Conservation (phyloP, 2,888 invertebrate genomes). For the Suillia variegata region DNA sequence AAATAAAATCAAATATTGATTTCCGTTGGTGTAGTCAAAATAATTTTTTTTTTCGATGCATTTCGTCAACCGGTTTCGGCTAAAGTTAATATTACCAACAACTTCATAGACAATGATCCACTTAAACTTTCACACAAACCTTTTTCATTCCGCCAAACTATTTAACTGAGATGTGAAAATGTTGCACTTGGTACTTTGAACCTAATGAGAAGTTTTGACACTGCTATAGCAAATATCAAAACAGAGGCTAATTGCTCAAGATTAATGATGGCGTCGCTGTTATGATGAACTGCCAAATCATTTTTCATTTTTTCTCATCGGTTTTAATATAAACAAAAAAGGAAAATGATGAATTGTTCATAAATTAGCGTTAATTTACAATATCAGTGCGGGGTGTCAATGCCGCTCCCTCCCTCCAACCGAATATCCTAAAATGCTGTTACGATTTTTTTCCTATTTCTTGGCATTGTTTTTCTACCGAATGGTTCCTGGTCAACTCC, state of each 20-base stretch:
- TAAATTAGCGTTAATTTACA: conserved; percentile 51
- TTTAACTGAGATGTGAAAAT: neutral
- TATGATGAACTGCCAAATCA: conserved; percentile 6
- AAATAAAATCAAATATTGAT: too few relatives aligned
- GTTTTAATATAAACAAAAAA: conserved; percentile 19
- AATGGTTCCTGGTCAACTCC: conserved; percentile 6
- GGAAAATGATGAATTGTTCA: conserved; percentile 43
- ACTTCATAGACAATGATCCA: neutral
- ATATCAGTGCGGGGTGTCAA: too few relatives aligned
- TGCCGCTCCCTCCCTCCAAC: too few relatives aligned
- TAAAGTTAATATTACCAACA: neutral
- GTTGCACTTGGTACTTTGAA: conserved; percentile 34
- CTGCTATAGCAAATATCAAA: conserved; percentile 30
- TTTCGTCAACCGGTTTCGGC: too few relatives aligned
- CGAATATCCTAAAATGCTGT: neutral
- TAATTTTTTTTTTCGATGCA: too few relatives aligned
- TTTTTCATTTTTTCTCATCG: neutral
- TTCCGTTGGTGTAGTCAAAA: too few relatives aligned
- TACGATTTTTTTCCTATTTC: neutral
- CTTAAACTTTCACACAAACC: neutral
- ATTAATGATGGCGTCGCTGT: conserved; percentile 36
- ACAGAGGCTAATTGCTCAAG: conserved; percentile 42
- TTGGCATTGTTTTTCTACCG: neutral
- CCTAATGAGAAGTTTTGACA: conserved; percentile 20
- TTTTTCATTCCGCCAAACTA: too few relatives aligned